These are phyloP conservation scores for Palythoa caribaeorum DNA, from an alignment of 92 coral and sea anemone genomes.

Conservation along the genomic window DNA sequence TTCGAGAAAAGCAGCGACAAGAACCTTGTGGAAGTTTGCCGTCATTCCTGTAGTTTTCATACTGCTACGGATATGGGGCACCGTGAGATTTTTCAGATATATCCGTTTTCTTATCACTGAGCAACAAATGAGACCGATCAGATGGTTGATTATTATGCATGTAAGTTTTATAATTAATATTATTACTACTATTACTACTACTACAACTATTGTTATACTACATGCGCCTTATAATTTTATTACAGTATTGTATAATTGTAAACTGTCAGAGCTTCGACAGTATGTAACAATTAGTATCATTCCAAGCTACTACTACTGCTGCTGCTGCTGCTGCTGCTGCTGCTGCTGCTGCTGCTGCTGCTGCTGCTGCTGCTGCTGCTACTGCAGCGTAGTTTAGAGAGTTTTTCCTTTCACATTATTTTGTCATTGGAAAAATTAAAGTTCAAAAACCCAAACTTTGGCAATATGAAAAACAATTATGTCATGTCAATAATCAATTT, in stretches of 20 bases:
- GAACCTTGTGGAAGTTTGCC: constrained; percentile 81
- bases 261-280: no score
- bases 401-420: no score
- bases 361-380: neutral
- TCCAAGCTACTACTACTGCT: neutral
- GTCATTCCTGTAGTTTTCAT: constrained; percentile 87
- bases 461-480: no score
- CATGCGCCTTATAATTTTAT: neutral
- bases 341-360: neutral
- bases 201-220: neutral
- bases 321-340: neutral
- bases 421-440: no score
- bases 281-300: no score
- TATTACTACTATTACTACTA: neutral
- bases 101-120: constrained; percentile 15
- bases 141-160: constrained; percentile 64
- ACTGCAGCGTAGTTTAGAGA: no score
- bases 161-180: constrained; percentile 44
- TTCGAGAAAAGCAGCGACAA: constrained; percentile 65
- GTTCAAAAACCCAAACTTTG: no score
- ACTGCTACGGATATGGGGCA: constrained; percentile 92
- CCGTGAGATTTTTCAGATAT: constrained; percentile 69
- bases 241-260: neutral
- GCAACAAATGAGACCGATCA: neutral
- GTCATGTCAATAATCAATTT: no score